phyloP scores from a whole-genome alignment of 2,113 vertebrate species.

The Sminthopsis crassicaudata region DNA sequence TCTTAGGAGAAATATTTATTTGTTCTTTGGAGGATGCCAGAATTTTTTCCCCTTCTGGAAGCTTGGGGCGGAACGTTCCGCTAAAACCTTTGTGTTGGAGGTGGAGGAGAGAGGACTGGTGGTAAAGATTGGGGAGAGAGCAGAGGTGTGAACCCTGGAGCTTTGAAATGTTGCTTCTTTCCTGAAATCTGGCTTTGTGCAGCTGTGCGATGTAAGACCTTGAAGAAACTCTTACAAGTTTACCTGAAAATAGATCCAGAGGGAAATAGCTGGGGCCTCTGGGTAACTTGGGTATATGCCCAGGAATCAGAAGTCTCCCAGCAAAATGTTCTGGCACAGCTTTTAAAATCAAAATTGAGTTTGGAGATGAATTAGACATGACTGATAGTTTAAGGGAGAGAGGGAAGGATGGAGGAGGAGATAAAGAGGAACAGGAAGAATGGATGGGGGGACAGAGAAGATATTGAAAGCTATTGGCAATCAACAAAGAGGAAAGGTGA shows the following conservation, averaged over 20 bases:
- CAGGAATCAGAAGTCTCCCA: not conserved
- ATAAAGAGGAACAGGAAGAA: not conserved
- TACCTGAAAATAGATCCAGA: slow-evolving; percentile 37
- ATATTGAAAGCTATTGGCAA: slow-evolving; percentile 22
- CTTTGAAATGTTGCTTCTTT: slow-evolving; percentile 32
- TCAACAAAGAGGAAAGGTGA: not conserved
- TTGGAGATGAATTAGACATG: not conserved
- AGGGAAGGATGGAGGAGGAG: not conserved
- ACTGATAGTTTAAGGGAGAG: not conserved
- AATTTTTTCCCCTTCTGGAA: slow-evolving; percentile 28
- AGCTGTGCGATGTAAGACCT: not conserved
- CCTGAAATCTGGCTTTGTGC: slow-evolving; percentile 23
- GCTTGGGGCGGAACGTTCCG: slow-evolving; percentile 23
- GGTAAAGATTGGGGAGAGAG: not conserved
- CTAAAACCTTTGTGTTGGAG: slow-evolving; percentile 39
- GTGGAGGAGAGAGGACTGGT: not conserved
- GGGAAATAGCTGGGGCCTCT: not conserved
- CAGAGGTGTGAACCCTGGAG: not conserved
- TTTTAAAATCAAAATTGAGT: not conserved
- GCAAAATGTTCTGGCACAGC: not conserved
- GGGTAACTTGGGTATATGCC: slow-evolving; percentile 8
- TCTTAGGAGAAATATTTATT: not conserved
- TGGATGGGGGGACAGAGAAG: not conserved
- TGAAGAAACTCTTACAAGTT: not conserved
- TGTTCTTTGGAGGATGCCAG: slow-evolving; percentile 59